phyloP scores from a whole-genome alignment of 2,797 vertebrate genomes.

The Pogonophryne albipinna region DNA sequence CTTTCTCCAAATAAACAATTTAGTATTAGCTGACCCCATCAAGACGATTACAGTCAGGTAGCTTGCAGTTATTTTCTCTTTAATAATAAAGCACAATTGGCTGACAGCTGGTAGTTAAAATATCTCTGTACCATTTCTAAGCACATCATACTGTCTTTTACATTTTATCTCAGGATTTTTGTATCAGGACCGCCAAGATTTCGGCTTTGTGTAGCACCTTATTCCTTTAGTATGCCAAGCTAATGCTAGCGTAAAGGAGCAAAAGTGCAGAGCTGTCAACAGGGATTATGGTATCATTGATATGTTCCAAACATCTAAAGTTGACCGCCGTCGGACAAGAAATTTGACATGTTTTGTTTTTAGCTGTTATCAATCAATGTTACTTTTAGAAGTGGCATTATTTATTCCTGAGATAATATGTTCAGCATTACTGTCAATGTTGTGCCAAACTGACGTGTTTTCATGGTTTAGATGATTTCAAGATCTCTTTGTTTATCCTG shows the following conservation, averaged over 20 bases:
- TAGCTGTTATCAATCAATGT: background rate
- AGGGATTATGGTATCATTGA: background rate
- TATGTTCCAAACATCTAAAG: too few relatives aligned
- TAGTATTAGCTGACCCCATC: background rate
- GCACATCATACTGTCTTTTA: background rate
- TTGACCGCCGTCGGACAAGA: background rate
- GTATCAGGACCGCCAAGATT: conserved; percentile 4
- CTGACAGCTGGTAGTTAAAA: background rate
- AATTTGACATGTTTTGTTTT: background rate
- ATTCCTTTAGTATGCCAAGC: background rate
- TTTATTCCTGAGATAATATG: background rate
- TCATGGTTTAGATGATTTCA: conserved; percentile 1
- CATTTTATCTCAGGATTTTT: background rate
- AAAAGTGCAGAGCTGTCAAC: conserved; percentile 2
- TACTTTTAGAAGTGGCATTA: background rate
- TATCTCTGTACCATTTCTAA: background rate
- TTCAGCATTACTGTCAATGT: background rate
- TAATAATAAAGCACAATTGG: background rate
- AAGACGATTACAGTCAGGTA: background rate
- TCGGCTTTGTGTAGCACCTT: background rate
- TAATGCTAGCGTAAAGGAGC: background rate
- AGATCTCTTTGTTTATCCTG: background rate
- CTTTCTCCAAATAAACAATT: background rate
- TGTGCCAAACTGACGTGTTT: background rate
- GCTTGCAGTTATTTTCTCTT: background rate